Evolutionary conservation across 2,888 invertebrate species (phyloP).

Genomic region (Agrochola litura): DNA sequence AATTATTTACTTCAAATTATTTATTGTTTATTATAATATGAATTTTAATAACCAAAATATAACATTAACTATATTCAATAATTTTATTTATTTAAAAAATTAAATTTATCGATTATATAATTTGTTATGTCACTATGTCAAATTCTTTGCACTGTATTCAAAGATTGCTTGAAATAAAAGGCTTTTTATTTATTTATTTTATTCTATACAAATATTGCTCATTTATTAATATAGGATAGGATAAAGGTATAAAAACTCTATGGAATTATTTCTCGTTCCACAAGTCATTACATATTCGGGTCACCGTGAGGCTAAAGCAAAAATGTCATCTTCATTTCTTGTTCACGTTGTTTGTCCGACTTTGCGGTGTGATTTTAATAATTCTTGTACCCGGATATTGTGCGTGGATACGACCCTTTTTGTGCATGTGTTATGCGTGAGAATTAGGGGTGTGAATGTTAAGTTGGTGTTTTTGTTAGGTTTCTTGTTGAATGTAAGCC

Average conservation of each 20-base stretch:
- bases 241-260: slow-evolving; percentile 23
- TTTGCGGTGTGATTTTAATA: slow-evolving; percentile 66
- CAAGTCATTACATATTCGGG: slow-evolving; percentile 69
- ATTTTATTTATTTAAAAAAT: too few relatives aligned
- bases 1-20: not conserved
- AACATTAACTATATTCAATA: too few relatives aligned
- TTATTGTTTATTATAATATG: too few relatives aligned
- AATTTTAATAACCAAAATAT: too few relatives aligned
- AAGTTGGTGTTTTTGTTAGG: slow-evolving; percentile 31
- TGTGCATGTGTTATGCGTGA: slow-evolving; percentile 26
- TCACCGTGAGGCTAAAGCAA: slow-evolving; percentile 50
- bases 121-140: too few relatives aligned
- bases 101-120: too few relatives aligned
- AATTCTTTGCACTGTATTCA: too few relatives aligned
- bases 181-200: too few relatives aligned
- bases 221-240: too few relatives aligned
- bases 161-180: too few relatives aligned
- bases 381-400: slow-evolving; percentile 50
- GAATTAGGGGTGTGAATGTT: slow-evolving; percentile 32
- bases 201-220: too few relatives aligned
- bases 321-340: slow-evolving; percentile 67
- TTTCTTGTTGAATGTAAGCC: not conserved
- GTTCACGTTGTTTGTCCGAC: slow-evolving; percentile 58
- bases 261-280: slow-evolving; percentile 55
- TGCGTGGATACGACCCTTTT: slow-evolving; percentile 33